Evolutionary conservation across 2,888 invertebrate genomes (phyloP), one percentile per base, ranked within the genome.

Genomic region (Dendrolimus houi): DNA sequence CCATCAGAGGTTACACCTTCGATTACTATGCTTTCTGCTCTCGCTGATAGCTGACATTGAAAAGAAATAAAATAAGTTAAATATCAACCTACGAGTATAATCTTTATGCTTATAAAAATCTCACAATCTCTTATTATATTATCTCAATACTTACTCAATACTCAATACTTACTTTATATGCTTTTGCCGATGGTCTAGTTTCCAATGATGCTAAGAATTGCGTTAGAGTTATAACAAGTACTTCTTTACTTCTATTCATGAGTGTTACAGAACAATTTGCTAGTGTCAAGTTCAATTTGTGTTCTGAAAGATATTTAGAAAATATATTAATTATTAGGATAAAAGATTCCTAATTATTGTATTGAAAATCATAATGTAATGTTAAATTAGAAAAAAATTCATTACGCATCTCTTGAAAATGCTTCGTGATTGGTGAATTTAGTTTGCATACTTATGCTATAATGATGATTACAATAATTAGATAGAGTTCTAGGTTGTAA

Each of bases 1-100:
- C 95, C 94, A 61, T 95, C 95, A 0, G 93, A 86, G 7, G 94
- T 94, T 2, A 93, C 92, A 0, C 95, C 96, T 81, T 96, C 96
- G 8, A 96, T 82, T 0, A 95, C 93, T 60, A 96, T 90, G 71
- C 95, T 95, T 76, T 96, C 96, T 9, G 95, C 93, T 56, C 95
- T 87, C 6, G 93, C 92, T 55, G 94, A 94, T 40, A 95, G 63
- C 87, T 90, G 63, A 13, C 64, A 62, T 17, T 8, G 47, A 29
- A 29, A 29, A 29, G 17, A 17, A 2, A 17, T 17, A 29, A 29
- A 29, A 29, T 6, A 6, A 29, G 29, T 29, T 29, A 29, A 14
- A 29, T 29, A 29, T 29, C 3, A 29, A 17, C 1, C 17, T 29
- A 29, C 29, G 29, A 2, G 29, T 29, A 29, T 29, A 29, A 29